Base-by-base conservation (phyloP, 2,113 vertebrate genomes). In the Epinephelus cyanopodus region DNA sequence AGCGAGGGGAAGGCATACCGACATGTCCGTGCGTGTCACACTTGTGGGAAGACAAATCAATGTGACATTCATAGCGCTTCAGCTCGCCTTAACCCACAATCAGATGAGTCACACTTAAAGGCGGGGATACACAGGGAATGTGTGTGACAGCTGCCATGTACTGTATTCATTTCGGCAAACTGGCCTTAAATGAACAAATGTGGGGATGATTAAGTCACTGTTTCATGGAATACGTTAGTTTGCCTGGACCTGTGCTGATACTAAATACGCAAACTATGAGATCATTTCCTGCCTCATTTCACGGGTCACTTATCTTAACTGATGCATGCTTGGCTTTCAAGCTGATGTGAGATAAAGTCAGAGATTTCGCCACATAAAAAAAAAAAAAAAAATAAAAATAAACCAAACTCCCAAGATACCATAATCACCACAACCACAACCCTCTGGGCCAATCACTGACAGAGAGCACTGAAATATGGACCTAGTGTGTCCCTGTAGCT, bases 251-350 rank as follows among this genome's bases (percentile, higher is more conserved):
- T 67, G 60, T 5, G 45, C 21, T 70, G 87, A 85, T 87, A 90
- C 54, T 2, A 6, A 86, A 91, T 52, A 79, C 6, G 56, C 60
- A n/a, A n/a, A 2, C 69, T 54, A 54, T 87, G 88, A 89, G 87
- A 87, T 92, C 87, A 93, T 91, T 87, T 89, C 88, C 82, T 63
- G 80, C 42, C 67, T 87, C 70, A 79, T 90, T 91, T 91, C 74
- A 92, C 27, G 62, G 86, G 71, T 93, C 85, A 64, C 73, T 89
- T 75, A 75, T 71, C 85, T 81, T 64, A 66, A 69, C 61, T 78
- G 63, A 88, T 73, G 81, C 77, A 71, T 52, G 33, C 50, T 75
- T 62, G 71, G 54, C 78, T 88, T 83, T 66, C 50, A 58, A 74
- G 71, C 57, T 25, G 70, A 81, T 74, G 67, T 71, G 42, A 74